Evolutionary conservation across 2,888 invertebrate genomes (phyloP).

Genomic region (Lycaena phlaeas): DNA sequence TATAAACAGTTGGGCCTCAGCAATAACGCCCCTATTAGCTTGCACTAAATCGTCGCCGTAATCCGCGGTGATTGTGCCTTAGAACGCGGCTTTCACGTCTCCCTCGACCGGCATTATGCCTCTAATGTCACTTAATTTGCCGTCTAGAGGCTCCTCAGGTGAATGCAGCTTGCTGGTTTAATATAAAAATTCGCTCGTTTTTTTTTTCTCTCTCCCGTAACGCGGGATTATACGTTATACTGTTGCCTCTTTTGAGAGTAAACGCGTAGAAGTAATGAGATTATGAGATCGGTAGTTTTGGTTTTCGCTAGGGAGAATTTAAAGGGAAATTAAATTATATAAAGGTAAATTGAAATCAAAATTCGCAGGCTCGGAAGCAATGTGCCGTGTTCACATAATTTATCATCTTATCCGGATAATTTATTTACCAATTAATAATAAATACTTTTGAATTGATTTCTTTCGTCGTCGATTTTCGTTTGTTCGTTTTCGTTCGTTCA

Average conservation of each 20-base stretch:
- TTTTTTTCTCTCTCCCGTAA: conserved; percentile 39
- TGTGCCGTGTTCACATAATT: conserved; percentile 14
- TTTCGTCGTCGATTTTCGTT: no score
- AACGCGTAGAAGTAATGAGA: conserved; percentile 63
- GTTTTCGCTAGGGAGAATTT: conserved; percentile 33
- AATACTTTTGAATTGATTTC: no score
- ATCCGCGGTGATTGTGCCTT: conserved; percentile 33
- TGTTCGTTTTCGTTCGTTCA: no score
- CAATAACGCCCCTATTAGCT: conserved; percentile 18
- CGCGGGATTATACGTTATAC: conserved; percentile 53
- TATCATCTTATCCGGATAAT: background rate
- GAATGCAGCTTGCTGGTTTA: conserved; percentile 63
- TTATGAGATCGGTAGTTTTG: conserved; percentile 53
- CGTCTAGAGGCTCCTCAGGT: conserved; percentile 67
- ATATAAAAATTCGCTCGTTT: conserved; percentile 62
- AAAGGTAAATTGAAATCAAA: conserved; percentile 32
- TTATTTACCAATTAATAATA: no score
- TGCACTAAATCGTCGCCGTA: conserved; percentile 16
- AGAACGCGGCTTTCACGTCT: conserved; percentile 59
- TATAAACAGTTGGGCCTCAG: conserved; percentile 15
- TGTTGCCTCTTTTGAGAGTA: conserved; percentile 64
- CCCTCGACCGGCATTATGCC: conserved; percentile 59
- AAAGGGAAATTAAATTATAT: conserved; percentile 44
- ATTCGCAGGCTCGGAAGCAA: conserved; percentile 24
- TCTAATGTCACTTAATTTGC: conserved; percentile 71